These are phyloP conservation scores for Diuraphis noxia DNA, from an alignment of 1,140 invertebrate species.

Conservation along the genomic window DNA sequence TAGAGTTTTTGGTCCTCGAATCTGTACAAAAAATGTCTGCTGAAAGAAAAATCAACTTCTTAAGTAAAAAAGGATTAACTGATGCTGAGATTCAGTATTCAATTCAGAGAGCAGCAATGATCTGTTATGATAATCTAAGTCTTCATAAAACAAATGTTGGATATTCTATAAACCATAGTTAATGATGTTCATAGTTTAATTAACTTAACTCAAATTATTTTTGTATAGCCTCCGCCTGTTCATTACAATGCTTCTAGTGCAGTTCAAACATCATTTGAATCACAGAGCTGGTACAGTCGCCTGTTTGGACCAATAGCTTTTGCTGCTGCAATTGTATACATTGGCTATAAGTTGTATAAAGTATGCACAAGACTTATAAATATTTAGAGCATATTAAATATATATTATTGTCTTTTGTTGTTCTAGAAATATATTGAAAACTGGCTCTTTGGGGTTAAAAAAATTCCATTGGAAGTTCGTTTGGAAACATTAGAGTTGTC, in stretches of 20 bases:
- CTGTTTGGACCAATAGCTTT: neutral
- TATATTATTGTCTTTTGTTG: neutral
- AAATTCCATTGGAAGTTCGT: neutral
- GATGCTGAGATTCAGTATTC: constrained; percentile 5
- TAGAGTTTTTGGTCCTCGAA: neutral
- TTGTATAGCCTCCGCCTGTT: neutral
- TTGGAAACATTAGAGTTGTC: neutral
- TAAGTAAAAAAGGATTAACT: constrained; percentile 14
- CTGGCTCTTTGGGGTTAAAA: constrained; percentile 8
- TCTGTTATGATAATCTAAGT: neutral
- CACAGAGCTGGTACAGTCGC: neutral
- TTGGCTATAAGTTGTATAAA: constrained; percentile 14
- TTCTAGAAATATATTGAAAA: constrained; percentile 29
- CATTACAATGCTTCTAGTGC: neutral
- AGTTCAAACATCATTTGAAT: neutral
- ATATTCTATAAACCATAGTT: neutral
- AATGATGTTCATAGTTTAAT: neutral
- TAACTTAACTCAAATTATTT: neutral
- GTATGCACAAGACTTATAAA: neutral
- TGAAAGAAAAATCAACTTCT: neutral
- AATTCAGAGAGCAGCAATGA: neutral
- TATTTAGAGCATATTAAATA: neutral
- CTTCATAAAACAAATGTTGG: neutral
- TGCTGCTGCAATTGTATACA: neutral
- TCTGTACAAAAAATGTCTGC: neutral